Percentiles rank a stretch among this genome's conserved stretches.
phyloP scores from a whole-genome alignment of 2,888 invertebrate genomes.

The Allolobophora icterica region DNA sequence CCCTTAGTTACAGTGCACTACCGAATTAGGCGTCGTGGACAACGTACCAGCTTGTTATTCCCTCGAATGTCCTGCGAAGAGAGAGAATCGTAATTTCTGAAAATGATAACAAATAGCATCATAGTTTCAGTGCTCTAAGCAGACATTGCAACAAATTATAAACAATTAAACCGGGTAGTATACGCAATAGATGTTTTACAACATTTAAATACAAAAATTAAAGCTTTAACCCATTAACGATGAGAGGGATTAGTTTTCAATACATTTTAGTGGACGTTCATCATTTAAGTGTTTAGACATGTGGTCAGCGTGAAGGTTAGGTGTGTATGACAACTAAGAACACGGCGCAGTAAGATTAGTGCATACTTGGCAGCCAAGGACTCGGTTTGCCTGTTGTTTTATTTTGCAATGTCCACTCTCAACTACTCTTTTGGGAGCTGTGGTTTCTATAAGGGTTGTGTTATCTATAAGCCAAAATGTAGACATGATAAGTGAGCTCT shows the following conservation, averaged over 20 bases:
- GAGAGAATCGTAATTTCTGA: conserved; percentile 84
- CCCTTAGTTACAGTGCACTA: not conserved
- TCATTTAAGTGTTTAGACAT: not conserved
- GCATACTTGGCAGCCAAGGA: too few relatives aligned
- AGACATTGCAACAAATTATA: not conserved
- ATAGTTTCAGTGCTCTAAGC: not conserved
- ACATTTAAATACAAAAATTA: not conserved
- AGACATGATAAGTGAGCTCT: too few relatives aligned
- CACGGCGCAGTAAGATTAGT: too few relatives aligned
- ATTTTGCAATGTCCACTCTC: too few relatives aligned
- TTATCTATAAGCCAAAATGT: too few relatives aligned
- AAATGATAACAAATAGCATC: conserved; percentile 49
- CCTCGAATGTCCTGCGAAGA: conserved; percentile 84
- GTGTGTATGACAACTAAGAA: not conserved
- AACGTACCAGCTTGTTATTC: conserved; percentile 78
- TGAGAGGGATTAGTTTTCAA: too few relatives aligned
- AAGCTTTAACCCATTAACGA: too few relatives aligned
- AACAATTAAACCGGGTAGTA: not conserved
- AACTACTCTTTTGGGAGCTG: too few relatives aligned
- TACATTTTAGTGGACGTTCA: too few relatives aligned
- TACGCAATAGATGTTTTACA: not conserved
- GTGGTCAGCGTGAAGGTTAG: not conserved
- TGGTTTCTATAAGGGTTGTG: too few relatives aligned
- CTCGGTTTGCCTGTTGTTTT: too few relatives aligned
- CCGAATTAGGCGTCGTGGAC: not conserved